Percentiles rank a stretch among this genome's conserved stretches.
phyloP scores from a whole-genome alignment of 2,113 vertebrate species.

The Rhinolophus ferrumequinum region DNA sequence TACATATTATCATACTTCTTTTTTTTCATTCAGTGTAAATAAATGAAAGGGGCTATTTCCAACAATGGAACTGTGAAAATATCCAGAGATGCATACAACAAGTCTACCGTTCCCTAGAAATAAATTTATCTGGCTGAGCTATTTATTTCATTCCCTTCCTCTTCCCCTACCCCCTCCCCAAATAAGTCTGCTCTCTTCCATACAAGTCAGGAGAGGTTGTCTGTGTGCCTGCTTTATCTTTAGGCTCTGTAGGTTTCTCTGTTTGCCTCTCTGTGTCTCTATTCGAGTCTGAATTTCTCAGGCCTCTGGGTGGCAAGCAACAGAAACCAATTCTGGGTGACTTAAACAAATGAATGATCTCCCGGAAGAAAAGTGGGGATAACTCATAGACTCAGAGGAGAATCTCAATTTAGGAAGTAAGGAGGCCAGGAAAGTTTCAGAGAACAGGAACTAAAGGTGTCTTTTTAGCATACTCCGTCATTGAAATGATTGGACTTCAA shows the following conservation, averaged over 20 bases:
- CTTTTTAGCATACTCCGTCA: neutral
- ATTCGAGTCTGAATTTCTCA: neutral
- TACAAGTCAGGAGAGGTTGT: constrained; percentile 23
- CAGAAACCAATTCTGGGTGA: neutral
- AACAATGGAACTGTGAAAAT: constrained; percentile 63
- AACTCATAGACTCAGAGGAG: neutral
- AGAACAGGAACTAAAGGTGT: neutral
- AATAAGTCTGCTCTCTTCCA: constrained; percentile 37
- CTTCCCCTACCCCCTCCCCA: neutral
- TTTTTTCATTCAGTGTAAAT: constrained; percentile 43
- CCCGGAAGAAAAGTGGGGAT: neutral
- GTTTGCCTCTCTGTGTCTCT: neutral
- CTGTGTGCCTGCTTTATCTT: neutral
- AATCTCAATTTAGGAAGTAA: neutral
- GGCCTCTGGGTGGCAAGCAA: neutral
- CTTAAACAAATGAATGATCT: neutral
- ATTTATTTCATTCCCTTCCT: constrained; percentile 29
- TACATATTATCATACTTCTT: constrained; percentile 36
- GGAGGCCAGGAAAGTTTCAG: neutral
- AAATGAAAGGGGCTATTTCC: constrained; percentile 64
- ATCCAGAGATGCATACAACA: constrained; percentile 44
- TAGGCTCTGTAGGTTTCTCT: neutral
- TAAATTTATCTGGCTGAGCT: constrained; percentile 55
- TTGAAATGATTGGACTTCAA: neutral
- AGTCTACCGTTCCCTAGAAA: constrained; percentile 41